Conservation (phyloP, 2,888 invertebrate species). For the Orthonevra nobilis region DNA sequence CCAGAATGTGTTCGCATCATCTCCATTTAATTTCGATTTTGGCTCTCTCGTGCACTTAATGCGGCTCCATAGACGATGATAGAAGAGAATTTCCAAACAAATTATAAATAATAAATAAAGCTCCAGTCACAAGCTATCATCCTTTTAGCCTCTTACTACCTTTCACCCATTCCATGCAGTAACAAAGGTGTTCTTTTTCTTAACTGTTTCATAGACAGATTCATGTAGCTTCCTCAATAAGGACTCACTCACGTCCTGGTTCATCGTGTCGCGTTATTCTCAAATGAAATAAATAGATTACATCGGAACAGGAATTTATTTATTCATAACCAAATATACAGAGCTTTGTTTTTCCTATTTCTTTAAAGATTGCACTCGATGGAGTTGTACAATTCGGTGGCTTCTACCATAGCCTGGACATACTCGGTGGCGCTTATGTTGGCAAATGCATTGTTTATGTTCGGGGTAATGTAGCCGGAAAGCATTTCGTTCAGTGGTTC, state of each 20-base stretch:
- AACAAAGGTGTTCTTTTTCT: constrained; percentile 45
- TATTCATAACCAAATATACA: constrained; percentile 32
- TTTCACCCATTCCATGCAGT: constrained; percentile 10
- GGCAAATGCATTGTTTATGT: constrained; percentile 15
- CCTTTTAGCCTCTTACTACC: constrained; percentile 11
- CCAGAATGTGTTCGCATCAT: constrained; percentile 51
- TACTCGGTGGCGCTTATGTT: constrained; percentile 18
- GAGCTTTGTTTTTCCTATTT: constrained; percentile 1
- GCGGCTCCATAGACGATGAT: constrained; percentile 41
- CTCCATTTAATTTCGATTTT: constrained; percentile 43
- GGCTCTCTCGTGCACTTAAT: constrained; percentile 49
- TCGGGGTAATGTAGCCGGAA: constrained; percentile 3
- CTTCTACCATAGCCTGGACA: neutral
- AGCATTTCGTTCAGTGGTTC: constrained; percentile 9
- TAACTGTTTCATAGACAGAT: constrained; percentile 9
- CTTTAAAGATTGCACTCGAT: constrained; percentile 37
- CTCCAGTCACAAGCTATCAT: constrained; percentile 44
- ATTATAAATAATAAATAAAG: constrained; percentile 60
- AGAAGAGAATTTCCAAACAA: constrained; percentile 63
- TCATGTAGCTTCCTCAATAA: constrained; percentile 39
- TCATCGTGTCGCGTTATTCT: constrained; percentile 28
- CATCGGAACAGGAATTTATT: constrained; percentile 41
- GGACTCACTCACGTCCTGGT: constrained; percentile 23
- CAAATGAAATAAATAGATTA: constrained; percentile 47
- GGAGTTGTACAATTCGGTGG: constrained; percentile 25